These are phyloP conservation scores for Motacilla alba DNA, from an alignment of 2,113 vertebrate genomes.

Conservation along the genomic window DNA sequence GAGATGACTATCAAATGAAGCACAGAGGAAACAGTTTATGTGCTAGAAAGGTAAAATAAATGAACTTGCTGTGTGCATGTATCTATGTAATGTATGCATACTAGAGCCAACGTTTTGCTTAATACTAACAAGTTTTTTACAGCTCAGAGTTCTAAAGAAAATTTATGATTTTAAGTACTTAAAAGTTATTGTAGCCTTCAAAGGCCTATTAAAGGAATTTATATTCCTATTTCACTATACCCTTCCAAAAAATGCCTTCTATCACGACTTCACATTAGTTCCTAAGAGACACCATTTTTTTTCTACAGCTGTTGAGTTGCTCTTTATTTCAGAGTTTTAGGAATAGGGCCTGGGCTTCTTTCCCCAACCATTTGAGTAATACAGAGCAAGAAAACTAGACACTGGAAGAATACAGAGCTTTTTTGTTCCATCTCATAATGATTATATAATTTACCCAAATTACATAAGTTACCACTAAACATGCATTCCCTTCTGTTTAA, in stretches of 20 bases:
- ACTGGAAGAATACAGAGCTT: background rate
- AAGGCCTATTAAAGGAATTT: background rate
- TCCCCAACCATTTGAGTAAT: background rate
- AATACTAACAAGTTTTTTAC: background rate
- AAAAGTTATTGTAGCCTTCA: background rate
- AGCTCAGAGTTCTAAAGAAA: background rate
- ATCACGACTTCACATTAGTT: background rate
- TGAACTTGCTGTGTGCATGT: background rate
- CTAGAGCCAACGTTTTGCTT: background rate
- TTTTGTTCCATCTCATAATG: background rate
- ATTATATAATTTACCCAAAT: conserved; percentile 9
- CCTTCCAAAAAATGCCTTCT: background rate
- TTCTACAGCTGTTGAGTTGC: background rate
- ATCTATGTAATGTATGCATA: background rate
- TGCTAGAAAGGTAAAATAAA: conserved; percentile 55
- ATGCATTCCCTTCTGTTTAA: background rate
- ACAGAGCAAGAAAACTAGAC: background rate
- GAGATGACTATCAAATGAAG: conserved; percentile 61
- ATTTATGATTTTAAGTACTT: background rate
- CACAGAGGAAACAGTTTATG: conserved; percentile 39
- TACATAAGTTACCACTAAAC: background rate
- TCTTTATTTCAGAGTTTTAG: background rate
- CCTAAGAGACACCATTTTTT: background rate
- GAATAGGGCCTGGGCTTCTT: background rate
- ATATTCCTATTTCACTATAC: background rate